Evolutionary conservation across 2,797 vertebrate species (phyloP), one percentile per base, ranked within the genome.

Genomic region (Sebastes variabilis): DNA sequence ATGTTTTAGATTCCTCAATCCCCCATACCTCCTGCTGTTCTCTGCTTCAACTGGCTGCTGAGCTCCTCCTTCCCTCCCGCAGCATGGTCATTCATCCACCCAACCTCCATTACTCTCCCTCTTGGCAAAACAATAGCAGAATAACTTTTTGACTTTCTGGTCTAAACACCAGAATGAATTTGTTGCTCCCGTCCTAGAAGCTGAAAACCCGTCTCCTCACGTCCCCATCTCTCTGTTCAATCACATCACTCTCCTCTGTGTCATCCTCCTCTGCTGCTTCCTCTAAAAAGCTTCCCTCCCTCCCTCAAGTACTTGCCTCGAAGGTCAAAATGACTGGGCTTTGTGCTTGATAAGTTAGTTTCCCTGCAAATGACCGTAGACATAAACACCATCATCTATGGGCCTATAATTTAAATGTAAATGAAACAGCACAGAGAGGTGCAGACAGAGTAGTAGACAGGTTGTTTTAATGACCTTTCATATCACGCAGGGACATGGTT

Each of bases 401-500:
- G 62, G 20, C 58, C 79, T 32, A 27, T 62, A 79, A 89, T 92
- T 88, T 88, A 85, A 83, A 92, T 89, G 76, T 81, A 88, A 91
- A 90, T 88, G 71, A 74, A 83, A 81, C 66, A 42, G 4, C 67
- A 38, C 58, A 55, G 25, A 60, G 66, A 75, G 71, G 30, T 59
- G 74, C 85, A 56, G 77, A 83, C 56, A 49, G 65, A 77, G 75
- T 34, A 34, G 83, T 71, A 76, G 83, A 87, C 90, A 88, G 88
- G 89, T 87, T 85, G 75, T 87, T 89, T 83, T 89, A 86, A 93
- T 87, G 91, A 94, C 94, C 94, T 93, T 92, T 92, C 90, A 91
- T 93, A 94, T 93, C 93, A 91, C 70, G 82, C 88, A 62, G 90
- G 90, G 86, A 94, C 93, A 94, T 87, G 77, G 86, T 75, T 94